Evolutionary conservation across 1,140 invertebrate species (phyloP), one percentile per base, ranked within the genome.

Genomic region (Cryptotermes secundus): DNA sequence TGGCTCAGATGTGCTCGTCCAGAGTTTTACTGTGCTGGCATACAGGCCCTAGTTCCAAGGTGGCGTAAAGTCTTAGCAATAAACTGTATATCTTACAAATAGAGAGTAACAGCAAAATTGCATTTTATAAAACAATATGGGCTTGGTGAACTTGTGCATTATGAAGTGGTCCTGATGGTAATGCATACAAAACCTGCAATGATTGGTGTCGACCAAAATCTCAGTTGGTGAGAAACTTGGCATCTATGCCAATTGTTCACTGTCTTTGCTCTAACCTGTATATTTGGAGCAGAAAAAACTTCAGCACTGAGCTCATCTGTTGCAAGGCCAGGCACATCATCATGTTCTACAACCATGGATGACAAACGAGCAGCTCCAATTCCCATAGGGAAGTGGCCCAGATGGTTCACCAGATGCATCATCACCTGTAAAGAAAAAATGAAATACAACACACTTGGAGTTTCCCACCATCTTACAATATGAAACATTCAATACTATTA

Each of bases 321-420:
- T 49, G 91, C 89, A 16, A 95, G 90, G 84, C 94, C 93, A 2
- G 95, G 94, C n/a, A 96, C 93, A 90, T 99, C 98, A 88, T 99
- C 97, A 86, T 97, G 94, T 90, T 99, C 98, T 85, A 96, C 96
- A 3, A 99, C 96, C 86, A 96, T 91, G 2, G 96, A 98, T 85
- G 95, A 95, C 24, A 97, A 90, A 34, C 95, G 91, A 1, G 95
- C 93, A 0, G 97, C 96, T 16, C 97, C 97, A 84, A 96, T 95
- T 31, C 94, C 94, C 93, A 97, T 95, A 12, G 97, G 97, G 90
- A 97, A 98, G 87, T 98, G 96, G 34, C 95, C 95, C 80, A 98
- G 87, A 90, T 97, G 95, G 86, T 96, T 97, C 1, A 98, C 92
- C 86, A 98, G 90, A 91, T 98, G 96, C 87, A 93, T 92, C 84